A percentile compares a stretch with the other conserved stretches of the same genome.
These are phyloP conservation scores for Pseudachorutes palmiensis DNA, from an alignment of 1,140 invertebrate genomes.

Conservation along the genomic window DNA sequence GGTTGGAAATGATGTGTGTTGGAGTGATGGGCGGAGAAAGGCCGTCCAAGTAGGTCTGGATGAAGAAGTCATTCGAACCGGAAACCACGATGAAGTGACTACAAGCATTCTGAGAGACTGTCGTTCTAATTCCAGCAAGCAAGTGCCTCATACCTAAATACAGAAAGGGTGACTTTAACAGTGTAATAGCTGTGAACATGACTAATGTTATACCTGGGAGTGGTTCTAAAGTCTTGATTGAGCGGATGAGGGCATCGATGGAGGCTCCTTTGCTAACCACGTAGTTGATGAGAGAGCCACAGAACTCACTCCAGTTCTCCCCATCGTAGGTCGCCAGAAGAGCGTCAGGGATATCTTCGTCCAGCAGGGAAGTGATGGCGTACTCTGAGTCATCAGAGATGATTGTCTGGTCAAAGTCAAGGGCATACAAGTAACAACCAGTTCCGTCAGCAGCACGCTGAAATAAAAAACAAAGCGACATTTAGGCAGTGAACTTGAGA, in stretches of 20 bases:
- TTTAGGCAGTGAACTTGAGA: no score
- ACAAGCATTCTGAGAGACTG: not conserved
- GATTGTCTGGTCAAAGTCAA: slow-evolving; percentile 24
- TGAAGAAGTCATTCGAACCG: slow-evolving; percentile 34
- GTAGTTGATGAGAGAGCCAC: slow-evolving; percentile 27
- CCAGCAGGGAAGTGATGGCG: slow-evolving; percentile 22
- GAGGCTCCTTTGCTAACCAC: slow-evolving; percentile 25
- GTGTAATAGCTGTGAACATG: no score
- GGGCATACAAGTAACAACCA: not conserved
- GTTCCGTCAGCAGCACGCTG: no score
- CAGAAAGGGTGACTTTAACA: no score
- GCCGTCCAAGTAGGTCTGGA: slow-evolving; percentile 18
- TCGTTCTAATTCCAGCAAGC: slow-evolving; percentile 15
- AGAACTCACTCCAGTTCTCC: slow-evolving; percentile 30
- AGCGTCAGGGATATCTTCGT: slow-evolving; percentile 25
- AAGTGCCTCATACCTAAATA: slow-evolving; percentile 29
- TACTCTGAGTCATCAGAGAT: slow-evolving; percentile 33
- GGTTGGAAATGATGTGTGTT: slow-evolving; percentile 26
- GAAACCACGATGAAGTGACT: slow-evolving; percentile 23
- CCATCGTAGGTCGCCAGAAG: slow-evolving; percentile 23
- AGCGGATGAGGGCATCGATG: slow-evolving; percentile 14
- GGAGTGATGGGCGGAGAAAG: slow-evolving; percentile 25
- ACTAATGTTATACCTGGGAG: slow-evolving; percentile 30
- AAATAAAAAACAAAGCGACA: no score
- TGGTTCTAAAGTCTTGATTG: slow-evolving; percentile 17